Evolutionary conservation across 2,888 invertebrate genomes (phyloP), one percentile per base, ranked within the genome.

Genomic region (Seira sanloemensis): DNA sequence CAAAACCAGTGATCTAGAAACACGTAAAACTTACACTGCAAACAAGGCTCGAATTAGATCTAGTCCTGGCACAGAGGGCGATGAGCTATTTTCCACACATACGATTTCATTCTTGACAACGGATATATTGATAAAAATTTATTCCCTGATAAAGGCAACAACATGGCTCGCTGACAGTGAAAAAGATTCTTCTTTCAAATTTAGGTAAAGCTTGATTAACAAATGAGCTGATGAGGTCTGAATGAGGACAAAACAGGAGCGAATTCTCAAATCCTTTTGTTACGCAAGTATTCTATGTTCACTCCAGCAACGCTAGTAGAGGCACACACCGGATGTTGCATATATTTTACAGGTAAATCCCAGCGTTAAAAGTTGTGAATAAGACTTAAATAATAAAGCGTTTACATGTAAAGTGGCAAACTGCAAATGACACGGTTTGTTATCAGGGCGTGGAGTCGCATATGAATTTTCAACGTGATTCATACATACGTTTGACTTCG

Each of bases 371-470:
- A 12, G 12, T 12, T 37, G 37, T 37, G 12, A 9, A 37, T 37
- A 37, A 37, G 37, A 37, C 37, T 37, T 37, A 12, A 12, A 37
- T 37, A 9, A 37, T 12, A 37, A 9, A 37, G 37, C 37, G 37
- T n/a, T n/a, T n/a, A n/a, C 37, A 5, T 37, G 37, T 37, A 37
- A 37, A 37, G 12, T 37, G 7, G 12, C 37, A 37, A 37, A 37
- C n/a, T n/a, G 12, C 2, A 46, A 76, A n/a, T 67, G 54, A 37
- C 67, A 76, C 76, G 66, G 67, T 76, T 76, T 24, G 76, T 18
- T 67, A 9, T 67, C 46, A 27, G 68, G 76, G 76, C 76, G 76
- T 76, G 76, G 16, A 24, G 21, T 18, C 16, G 76, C 76, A 76
- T 76, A n/a, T n/a, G n/a, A n/a, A n/a, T n/a, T n/a, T n/a, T n/a